These are phyloP conservation scores for Philaenus spumarius DNA, from an alignment of 1,140 invertebrate species.

Conservation along the genomic window DNA sequence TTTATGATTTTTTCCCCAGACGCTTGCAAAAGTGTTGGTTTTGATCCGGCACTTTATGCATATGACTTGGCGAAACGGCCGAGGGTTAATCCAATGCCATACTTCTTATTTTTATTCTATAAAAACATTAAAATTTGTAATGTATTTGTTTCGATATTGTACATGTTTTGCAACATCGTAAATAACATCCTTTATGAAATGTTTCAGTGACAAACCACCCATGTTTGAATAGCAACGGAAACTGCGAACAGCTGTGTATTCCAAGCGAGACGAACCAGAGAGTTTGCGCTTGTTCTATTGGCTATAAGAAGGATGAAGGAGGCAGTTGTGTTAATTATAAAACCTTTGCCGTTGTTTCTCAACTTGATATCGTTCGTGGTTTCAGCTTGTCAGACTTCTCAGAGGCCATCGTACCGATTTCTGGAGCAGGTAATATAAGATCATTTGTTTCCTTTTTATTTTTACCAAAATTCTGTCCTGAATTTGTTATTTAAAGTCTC, in stretches of 20 bases:
- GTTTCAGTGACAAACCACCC: constrained; percentile 63
- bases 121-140: no score
- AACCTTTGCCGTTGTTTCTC: constrained; percentile 87
- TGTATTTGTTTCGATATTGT: no score
- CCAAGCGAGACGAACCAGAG: constrained; percentile 61
- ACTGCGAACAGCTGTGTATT: constrained; percentile 90
- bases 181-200: no score
- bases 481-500: no score
- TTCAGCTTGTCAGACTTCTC: constrained; percentile 76
- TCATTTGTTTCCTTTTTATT: neutral
- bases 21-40: no score
- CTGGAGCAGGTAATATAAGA: constrained; percentile 53
- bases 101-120: no score
- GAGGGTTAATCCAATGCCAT: no score
- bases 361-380: constrained; percentile 78
- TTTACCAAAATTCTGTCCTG: no score
- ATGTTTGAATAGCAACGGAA: constrained; percentile 80
- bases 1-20: no score
- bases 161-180: no score
- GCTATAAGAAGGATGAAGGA: constrained; percentile 69
- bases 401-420: constrained; percentile 93
- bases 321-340: constrained; percentile 69
- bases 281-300: constrained; percentile 80
- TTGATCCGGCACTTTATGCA: no score
- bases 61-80: no score